phyloP scores from a whole-genome alignment of 2,888 invertebrate genomes.

The Subacronicta megacephala region DNA sequence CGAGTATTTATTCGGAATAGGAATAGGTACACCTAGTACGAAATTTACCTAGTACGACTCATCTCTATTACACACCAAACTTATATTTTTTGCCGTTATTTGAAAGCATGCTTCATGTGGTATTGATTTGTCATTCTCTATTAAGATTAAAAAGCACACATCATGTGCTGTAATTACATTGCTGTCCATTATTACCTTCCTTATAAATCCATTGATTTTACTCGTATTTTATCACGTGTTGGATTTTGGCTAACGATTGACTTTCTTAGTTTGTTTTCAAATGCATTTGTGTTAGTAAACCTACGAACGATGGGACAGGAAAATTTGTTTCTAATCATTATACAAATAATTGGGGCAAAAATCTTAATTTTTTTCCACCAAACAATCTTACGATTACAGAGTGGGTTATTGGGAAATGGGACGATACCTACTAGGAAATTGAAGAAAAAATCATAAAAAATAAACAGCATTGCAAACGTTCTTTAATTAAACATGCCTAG shows the following conservation, averaged over 20 bases:
- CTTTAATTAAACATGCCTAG: slow-evolving; percentile 28
- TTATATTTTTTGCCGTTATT: background rate
- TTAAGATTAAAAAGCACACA: background rate
- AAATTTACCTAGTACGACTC: too few species aligned
- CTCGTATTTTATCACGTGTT: background rate
- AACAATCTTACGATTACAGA: background rate
- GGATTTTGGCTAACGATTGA: too few species aligned
- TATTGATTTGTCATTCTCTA: background rate
- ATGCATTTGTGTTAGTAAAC: too few species aligned
- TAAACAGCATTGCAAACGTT: slow-evolving; percentile 26
- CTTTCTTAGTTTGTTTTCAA: too few species aligned
- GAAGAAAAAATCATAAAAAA: slow-evolving; percentile 14
- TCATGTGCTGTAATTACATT: background rate
- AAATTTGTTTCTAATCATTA: background rate
- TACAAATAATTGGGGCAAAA: background rate
- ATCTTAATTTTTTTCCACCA: too few species aligned
- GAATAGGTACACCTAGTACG: too few species aligned
- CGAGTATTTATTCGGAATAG: too few species aligned
- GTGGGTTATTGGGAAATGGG: background rate
- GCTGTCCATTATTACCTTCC: too few species aligned
- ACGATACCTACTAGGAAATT: slow-evolving; percentile 3
- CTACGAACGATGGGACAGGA: background rate
- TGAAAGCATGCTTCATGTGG: background rate
- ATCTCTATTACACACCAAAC: too few species aligned
- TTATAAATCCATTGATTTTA: background rate